Conservation (phyloP, 2,888 invertebrate species). For the Octonoba sinensis region DNA sequence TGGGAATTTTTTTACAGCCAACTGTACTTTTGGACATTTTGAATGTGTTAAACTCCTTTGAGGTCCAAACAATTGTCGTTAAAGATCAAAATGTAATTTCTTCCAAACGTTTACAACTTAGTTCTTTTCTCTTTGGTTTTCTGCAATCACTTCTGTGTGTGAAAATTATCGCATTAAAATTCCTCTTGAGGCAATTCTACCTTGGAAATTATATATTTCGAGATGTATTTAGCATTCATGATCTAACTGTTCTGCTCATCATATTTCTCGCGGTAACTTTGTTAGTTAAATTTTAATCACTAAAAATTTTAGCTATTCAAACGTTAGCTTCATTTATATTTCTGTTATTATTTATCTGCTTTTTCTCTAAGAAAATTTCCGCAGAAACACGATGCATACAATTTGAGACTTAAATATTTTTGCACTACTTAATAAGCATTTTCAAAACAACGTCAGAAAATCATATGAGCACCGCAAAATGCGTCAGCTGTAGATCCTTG, state of each 20-base stretch:
- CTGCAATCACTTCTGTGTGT: neutral
- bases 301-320: too few species aligned
- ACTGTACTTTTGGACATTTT: constrained; percentile 42
- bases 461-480: neutral
- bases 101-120: neutral
- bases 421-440: neutral
- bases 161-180: neutral
- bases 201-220: constrained; percentile 3
- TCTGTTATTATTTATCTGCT: too few species aligned
- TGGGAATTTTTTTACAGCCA: constrained; percentile 42
- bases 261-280: neutral
- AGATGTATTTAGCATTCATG: constrained; percentile 17
- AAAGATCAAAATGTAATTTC: constrained; percentile 2
- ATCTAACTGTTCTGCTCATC: neutral
- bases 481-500: constrained; percentile 2
- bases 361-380: too few species aligned
- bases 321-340: too few species aligned
- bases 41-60: constrained; percentile 12
- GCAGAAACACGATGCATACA: neutral
- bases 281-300: too few species aligned
- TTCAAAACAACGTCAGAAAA: constrained; percentile 13
- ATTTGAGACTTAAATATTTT: neutral
- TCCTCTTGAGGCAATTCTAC: constrained; percentile 8
- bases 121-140: constrained; percentile 16
- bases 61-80: neutral